A percentile compares a stretch with the other conserved stretches of the same genome.
Evolutionary conservation across 2,888 invertebrate genomes (phyloP).

Genomic region (Melieria crassipennis): DNA sequence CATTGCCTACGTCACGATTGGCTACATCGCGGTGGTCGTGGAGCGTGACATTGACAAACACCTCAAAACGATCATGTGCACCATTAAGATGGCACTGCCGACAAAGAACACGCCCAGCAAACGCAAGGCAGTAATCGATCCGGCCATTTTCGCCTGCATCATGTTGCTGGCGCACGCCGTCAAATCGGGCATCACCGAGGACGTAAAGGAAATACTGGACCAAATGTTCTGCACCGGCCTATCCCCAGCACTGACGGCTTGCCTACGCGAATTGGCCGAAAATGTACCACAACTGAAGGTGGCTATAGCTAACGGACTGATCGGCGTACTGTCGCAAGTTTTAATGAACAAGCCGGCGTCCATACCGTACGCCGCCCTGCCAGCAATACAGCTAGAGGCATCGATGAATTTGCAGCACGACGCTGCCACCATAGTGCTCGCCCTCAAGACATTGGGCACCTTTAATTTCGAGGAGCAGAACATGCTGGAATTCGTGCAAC

Average conservation of each 20-base stretch:
- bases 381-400: slow-evolving; percentile 62
- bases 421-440: slow-evolving; percentile 86
- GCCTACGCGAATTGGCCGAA: slow-evolving; percentile 87
- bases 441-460: slow-evolving; percentile 89
- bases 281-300: slow-evolving; percentile 87
- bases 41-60: slow-evolving; percentile 82
- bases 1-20: slow-evolving; percentile 89
- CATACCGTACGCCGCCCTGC: slow-evolving; percentile 70
- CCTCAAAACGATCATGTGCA: slow-evolving; percentile 86
- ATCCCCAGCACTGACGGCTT: slow-evolving; percentile 89
- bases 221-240: slow-evolving; percentile 93
- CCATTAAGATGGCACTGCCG: slow-evolving; percentile 80
- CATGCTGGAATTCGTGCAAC: slow-evolving; percentile 87
- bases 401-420: slow-evolving; percentile 69
- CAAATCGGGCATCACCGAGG: slow-evolving; percentile 77
- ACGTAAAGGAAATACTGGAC: slow-evolving; percentile 86
- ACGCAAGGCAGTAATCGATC: slow-evolving; percentile 79
- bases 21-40: slow-evolving; percentile 89
- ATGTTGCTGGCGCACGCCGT: slow-evolving; percentile 90
- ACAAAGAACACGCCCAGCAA: slow-evolving; percentile 81
- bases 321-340: slow-evolving; percentile 90
- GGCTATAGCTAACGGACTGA: slow-evolving; percentile 91
- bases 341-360: slow-evolving; percentile 87
- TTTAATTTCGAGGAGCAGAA: slow-evolving; percentile 93
- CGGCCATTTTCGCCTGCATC: slow-evolving; percentile 92